phyloP scores from a whole-genome alignment of 2,113 vertebrate genomes.

The Craseonycteris thonglongyai region DNA sequence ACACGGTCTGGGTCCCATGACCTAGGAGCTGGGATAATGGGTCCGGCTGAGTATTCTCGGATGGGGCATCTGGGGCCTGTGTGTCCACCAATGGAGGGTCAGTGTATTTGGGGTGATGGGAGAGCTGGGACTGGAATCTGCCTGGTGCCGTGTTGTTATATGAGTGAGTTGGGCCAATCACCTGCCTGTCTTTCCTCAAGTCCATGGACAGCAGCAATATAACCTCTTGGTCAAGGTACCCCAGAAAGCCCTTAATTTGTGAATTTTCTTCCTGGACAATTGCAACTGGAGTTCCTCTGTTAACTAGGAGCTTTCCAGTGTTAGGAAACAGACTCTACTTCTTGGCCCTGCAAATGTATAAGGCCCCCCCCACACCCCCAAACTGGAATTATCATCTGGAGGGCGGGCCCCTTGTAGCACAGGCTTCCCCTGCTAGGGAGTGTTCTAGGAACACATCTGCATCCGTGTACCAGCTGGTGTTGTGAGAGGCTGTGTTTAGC shows the following conservation, averaged over 20 bases:
- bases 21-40: not conserved
- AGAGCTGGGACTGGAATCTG: not conserved
- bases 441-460: too few species aligned
- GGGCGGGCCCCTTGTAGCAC: too few species aligned
- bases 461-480: too few species aligned
- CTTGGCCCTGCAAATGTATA: not conserved
- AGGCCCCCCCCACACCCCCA: too few species aligned
- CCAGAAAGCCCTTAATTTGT: not conserved
- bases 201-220: not conserved
- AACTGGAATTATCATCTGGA: too few species aligned
- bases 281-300: not conserved
- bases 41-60: not conserved
- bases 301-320: not conserved
- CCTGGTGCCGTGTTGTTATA: not conserved
- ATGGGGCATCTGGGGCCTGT: not conserved
- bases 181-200: not conserved
- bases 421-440: too few species aligned
- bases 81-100: not conserved
- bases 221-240: accelerated
- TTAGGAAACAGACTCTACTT: not conserved
- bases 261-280: not conserved
- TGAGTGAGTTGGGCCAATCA: not conserved
- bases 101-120: not conserved
- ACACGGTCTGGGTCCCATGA: not conserved
- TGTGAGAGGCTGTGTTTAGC: too few species aligned